These are phyloP conservation scores for Gobiocypris rarus DNA, from an alignment of 2,113 vertebrate genomes.

Conservation along the genomic window DNA sequence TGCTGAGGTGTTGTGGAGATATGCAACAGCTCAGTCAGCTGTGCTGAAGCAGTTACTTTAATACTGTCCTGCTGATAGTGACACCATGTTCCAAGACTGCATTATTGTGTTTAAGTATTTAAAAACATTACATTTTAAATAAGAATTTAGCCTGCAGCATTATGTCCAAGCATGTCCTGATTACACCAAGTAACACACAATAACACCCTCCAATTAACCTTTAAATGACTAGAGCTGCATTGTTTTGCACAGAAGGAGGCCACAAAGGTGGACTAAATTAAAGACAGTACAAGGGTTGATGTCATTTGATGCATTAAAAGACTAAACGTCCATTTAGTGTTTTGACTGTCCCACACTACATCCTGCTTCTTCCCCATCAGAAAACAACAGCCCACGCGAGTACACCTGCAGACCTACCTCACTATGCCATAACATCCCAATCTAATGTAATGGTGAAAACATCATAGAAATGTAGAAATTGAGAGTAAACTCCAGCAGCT, in stretches of 20 bases:
- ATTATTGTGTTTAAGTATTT: conserved; percentile 8
- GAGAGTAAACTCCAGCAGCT: conserved; percentile 69
- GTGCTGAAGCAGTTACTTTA: neutral
- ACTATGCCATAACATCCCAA: conserved; percentile 20
- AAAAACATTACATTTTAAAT: conserved; percentile 18
- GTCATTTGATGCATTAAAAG: conserved; percentile 42
- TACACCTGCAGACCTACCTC: neutral
- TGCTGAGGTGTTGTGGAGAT: neutral
- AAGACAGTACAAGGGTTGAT: conserved; percentile 32
- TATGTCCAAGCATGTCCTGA: neutral
- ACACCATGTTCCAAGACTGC: neutral
- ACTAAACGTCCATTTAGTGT: conserved; percentile 58
- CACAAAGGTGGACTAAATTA: conserved; percentile 23
- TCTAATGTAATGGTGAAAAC: conserved; percentile 54
- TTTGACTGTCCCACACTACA: conserved; percentile 54
- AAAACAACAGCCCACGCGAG: neutral
- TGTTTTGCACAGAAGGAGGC: conserved; percentile 21
- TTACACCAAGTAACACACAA: neutral
- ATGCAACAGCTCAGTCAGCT: neutral
- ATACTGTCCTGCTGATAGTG: neutral
- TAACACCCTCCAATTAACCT: neutral
- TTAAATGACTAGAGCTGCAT: neutral
- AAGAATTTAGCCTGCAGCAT: neutral
- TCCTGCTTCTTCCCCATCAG: conserved; percentile 4
- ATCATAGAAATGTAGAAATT: conserved; percentile 55